Conservation (phyloP, 2,888 invertebrate genomes). For the Pterobdella sp. region DNA sequence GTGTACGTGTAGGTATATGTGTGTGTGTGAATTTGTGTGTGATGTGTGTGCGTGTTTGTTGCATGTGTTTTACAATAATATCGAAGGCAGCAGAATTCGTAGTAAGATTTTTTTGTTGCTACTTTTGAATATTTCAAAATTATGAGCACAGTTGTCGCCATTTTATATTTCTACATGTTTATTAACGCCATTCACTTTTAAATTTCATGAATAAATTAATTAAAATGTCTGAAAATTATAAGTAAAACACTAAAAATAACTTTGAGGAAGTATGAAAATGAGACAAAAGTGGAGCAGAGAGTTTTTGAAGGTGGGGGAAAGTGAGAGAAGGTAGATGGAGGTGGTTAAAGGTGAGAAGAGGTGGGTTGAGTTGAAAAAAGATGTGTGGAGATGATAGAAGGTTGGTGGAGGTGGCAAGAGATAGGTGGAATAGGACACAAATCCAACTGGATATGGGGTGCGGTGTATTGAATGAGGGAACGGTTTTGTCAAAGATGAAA, state of each 20-base stretch:
- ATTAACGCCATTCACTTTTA: too few relatives aligned
- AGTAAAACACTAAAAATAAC: too few relatives aligned
- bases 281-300: background rate
- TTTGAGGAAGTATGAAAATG: background rate
- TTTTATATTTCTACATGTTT: too few relatives aligned
- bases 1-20: constrained; percentile 11
- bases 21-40: background rate
- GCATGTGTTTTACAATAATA: background rate
- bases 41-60: background rate
- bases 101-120: background rate
- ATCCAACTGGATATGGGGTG: background rate
- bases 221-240: too few relatives aligned
- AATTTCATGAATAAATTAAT: too few relatives aligned
- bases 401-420: background rate
- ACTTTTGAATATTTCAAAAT: too few relatives aligned
- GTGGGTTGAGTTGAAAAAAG: background rate
- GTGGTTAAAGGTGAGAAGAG: background rate
- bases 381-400: background rate
- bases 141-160: too few relatives aligned
- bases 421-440: background rate
- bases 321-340: background rate
- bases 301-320: background rate
- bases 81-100: background rate
- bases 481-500: background rate
- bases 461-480: background rate